Evolutionary conservation across 2,113 vertebrate genomes (phyloP).

Genomic region (Semnornis frantzii): DNA sequence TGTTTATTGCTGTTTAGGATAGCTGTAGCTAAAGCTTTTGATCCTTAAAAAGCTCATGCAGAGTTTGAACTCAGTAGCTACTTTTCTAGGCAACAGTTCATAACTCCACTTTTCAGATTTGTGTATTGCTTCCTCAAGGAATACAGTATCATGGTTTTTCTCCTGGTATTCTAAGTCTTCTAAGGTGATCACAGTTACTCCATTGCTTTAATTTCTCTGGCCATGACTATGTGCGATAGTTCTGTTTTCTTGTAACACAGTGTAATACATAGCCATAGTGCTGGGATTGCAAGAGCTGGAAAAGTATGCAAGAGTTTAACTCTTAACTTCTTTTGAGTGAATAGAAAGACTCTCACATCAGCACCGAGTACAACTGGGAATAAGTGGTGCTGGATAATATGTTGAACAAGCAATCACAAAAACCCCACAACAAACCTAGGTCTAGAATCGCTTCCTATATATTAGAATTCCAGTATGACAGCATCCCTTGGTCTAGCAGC

Average conservation of each 20-base stretch:
- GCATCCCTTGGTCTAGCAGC: neutral
- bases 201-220: conserved; percentile 8
- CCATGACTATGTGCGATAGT: neutral
- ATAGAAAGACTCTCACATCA: neutral
- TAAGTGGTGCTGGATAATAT: neutral
- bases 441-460: neutral
- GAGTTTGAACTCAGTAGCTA: neutral
- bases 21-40: conserved; percentile 13
- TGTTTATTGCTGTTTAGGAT: neutral
- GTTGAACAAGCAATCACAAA: neutral
- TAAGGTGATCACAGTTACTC: neutral
- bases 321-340: neutral
- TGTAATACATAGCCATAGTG: neutral
- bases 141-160: neutral
- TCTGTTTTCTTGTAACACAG: neutral
- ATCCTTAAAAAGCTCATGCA: neutral
- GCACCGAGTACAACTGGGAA: neutral
- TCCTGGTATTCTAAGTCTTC: neutral
- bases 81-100: neutral
- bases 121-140: neutral
- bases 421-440: neutral
- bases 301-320: neutral
- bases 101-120: neutral
- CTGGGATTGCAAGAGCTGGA: neutral
- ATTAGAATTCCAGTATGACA: neutral